These are phyloP conservation scores for Aphidius ervi DNA, from an alignment of 1,140 invertebrate genomes.

Conservation along the genomic window DNA sequence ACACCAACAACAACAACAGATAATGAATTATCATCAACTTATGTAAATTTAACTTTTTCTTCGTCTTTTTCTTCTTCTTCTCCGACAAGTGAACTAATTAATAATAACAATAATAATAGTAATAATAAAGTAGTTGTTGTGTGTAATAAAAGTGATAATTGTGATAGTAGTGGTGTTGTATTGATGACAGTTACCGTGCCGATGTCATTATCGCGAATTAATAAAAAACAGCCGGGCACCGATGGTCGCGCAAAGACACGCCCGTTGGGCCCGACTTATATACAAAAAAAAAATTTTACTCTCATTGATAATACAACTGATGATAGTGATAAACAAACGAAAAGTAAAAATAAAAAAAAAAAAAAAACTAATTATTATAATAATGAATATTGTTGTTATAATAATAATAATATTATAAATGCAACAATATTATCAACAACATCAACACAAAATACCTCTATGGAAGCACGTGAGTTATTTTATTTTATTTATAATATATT, in stretches of 20 bases:
- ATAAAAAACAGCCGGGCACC: conserved; percentile 39
- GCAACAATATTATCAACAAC: conserved; percentile 23
- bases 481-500: too few species aligned
- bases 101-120: conserved; percentile 13
- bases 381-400: conserved; percentile 10
- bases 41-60: too few species aligned
- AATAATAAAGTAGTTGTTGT: conserved; percentile 15
- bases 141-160: conserved; percentile 23
- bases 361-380: not conserved
- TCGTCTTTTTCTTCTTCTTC: too few species aligned
- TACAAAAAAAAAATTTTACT: not conserved
- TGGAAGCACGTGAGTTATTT: conserved; percentile 45
- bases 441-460: conserved; percentile 43
- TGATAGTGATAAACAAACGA: conserved; percentile 22
- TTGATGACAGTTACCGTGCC: conserved; percentile 41
- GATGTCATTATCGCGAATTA: conserved; percentile 46
- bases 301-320: conserved; percentile 19
- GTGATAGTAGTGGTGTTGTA: conserved; percentile 33
- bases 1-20: too few species aligned
- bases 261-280: conserved; percentile 28
- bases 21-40: too few species aligned
- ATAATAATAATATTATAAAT: conserved; percentile 23
- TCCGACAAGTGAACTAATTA: not conserved
- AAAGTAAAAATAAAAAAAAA: conserved; percentile 1
- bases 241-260: conserved; percentile 35